A percentile compares a stretch with the other conserved stretches of the same genome.
These are phyloP conservation scores for Morone chrysops DNA, from an alignment of 2,113 vertebrate species.

Conservation along the genomic window DNA sequence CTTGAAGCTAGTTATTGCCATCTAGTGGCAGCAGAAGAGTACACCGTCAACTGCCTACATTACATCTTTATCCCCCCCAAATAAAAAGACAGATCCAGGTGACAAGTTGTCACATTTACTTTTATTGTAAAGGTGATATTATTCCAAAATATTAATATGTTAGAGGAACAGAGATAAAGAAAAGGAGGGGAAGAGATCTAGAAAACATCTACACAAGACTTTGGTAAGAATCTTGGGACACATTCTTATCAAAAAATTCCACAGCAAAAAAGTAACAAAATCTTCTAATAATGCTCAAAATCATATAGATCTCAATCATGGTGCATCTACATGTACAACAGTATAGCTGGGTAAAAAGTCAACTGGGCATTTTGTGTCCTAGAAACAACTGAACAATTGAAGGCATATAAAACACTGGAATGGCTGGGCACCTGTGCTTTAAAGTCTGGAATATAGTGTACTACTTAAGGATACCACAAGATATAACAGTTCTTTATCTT, in stretches of 20 bases:
- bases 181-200: constrained; percentile 83
- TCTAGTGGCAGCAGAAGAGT: constrained; percentile 64
- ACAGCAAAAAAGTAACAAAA: constrained; percentile 79
- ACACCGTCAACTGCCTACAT: neutral
- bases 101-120: constrained; percentile 82
- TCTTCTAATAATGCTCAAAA: constrained; percentile 75
- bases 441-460: constrained; percentile 79
- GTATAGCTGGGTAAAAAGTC: constrained; percentile 78
- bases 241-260: constrained; percentile 85
- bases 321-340: constrained; percentile 79
- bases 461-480: constrained; percentile 78
- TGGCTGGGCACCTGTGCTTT: constrained; percentile 87
- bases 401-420: constrained; percentile 87
- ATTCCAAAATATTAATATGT: constrained; percentile 91
- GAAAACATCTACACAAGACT: constrained; percentile 93
- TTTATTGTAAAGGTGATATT: constrained; percentile 95
- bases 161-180: constrained; percentile 74
- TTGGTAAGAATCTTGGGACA: constrained; percentile 91
- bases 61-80: too few relatives aligned
- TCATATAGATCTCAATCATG: constrained; percentile 72
- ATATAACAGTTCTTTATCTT: constrained; percentile 77
- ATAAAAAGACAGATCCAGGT: constrained; percentile 62
- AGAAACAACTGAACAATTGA: constrained; percentile 76
- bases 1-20: constrained; percentile 52
- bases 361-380: constrained; percentile 73